A percentile compares a stretch with the other conserved stretches of the same genome.
phyloP scores from a whole-genome alignment of 2,113 vertebrate genomes.

The Rostratula benghalensis region DNA sequence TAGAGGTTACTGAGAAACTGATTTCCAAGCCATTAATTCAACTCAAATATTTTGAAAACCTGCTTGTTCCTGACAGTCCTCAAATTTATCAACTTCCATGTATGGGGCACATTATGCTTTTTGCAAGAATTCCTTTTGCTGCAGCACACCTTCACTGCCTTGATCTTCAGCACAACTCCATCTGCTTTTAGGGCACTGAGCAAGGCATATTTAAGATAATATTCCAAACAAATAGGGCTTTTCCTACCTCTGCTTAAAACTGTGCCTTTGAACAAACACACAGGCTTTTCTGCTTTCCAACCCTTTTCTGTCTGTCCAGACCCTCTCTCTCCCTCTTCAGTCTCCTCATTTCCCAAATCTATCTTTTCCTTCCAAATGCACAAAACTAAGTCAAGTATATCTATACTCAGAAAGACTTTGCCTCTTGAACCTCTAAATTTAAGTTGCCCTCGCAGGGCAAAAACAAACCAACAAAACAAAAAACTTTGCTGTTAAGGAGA shows the following conservation, averaged over 20 bases:
- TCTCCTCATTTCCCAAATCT: neutral
- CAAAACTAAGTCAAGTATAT: neutral
- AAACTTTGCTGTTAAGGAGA: neutral
- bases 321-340: neutral
- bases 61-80: neutral
- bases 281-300: neutral
- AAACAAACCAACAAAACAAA: neutral
- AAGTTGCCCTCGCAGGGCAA: neutral
- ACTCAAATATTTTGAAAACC: neutral
- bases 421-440: neutral
- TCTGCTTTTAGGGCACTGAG: neutral
- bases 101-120: neutral
- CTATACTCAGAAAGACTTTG: neutral
- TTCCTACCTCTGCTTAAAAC: neutral
- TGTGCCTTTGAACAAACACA: neutral
- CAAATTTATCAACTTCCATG: neutral
- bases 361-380: neutral
- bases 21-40: neutral
- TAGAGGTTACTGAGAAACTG: neutral
- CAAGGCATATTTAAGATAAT: neutral
- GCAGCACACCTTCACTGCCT: neutral
- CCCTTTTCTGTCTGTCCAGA: neutral
- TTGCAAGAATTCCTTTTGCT: neutral
- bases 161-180: neutral
- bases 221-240: neutral